Base-by-base conservation (phyloP, 2,888 invertebrate genomes). In the Nymphalis urticae region DNA sequence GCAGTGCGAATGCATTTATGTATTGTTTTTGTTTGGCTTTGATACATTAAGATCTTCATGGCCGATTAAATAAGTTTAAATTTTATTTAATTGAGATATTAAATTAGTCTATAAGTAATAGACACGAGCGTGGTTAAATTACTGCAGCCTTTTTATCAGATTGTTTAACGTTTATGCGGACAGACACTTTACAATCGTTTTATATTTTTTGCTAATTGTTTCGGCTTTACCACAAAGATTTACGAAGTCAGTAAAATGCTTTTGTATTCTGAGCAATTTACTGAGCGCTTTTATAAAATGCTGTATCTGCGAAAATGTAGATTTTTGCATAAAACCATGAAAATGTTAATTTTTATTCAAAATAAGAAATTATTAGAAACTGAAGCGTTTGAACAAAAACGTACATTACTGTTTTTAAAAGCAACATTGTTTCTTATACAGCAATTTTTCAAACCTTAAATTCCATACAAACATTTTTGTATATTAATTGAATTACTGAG, bases 161-260 rank as follows among this genome's bases (percentile, higher is more conserved):
- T 58, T 58, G 6, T 36, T 32, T 58, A 6, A 36, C 36, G 58
- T 36, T 58, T 54, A n/a, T 58, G 36, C 58, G 58, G 42, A 42
- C 19, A 42, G 58, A 42, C n/a, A 36, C 21, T 58, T 58, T 36
- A 58, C 58, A 42, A 42, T 58, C 42, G 36, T 19, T 17, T 58
- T 58, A 19, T 58, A 58, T 58, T 58, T 58, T 58, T 58, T 58
- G 58, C 36, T 58, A 58, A 58, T 58, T 58, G 42, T 58, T 58
- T 42, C 58, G 42, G 19, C 42, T 58, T 58, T 58, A 27, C 54
- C 17, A n/a, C n/a, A 58, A 58, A 58, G 58, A 58, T 58, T 42
- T 58, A 36, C 36, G 19, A 58, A 58, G 36, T 58, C 58, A 36
- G 42, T 42, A 19, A 42, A 36, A 42, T 36, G n/a, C 36, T 36